A percentile compares a stretch with the other conserved stretches of the same genome.
Evolutionary conservation across 2,797 vertebrate genomes (phyloP).

Genomic region (Aratinga solstitialis): DNA sequence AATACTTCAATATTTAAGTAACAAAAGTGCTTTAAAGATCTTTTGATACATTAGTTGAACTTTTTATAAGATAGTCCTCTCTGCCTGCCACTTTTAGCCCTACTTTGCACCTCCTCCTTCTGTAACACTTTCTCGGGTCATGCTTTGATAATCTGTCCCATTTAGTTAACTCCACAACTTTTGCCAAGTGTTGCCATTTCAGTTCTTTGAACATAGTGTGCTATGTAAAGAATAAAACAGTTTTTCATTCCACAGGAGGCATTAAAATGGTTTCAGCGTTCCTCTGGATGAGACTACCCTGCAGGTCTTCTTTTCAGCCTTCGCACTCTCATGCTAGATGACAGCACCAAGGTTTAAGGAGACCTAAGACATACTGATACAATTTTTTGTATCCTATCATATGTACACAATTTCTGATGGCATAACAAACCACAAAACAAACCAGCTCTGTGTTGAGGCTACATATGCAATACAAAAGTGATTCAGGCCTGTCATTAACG

Average conservation of each 20-base stretch:
- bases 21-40: neutral
- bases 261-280: neutral
- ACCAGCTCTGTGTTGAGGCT: neutral
- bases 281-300: neutral
- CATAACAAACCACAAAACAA: neutral
- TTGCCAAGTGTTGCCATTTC: neutral
- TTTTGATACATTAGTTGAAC: neutral
- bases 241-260: neutral
- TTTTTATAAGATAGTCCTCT: neutral
- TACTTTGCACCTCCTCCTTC: neutral
- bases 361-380: rapidly evolving
- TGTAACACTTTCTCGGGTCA: neutral
- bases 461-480: neutral
- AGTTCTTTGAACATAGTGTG: neutral
- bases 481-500: neutral
- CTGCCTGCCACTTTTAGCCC: neutral
- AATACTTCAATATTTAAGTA: neutral
- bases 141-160: neutral
- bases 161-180: neutral
- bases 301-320: neutral
- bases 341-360: neutral
- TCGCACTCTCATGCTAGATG: neutral
- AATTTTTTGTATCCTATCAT: neutral
- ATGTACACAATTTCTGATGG: neutral
- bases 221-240: neutral